Percentiles rank a stretch among this genome's conserved stretches.
phyloP scores from a whole-genome alignment of 2,113 vertebrate species.

The Turdus rufiventris region DNA sequence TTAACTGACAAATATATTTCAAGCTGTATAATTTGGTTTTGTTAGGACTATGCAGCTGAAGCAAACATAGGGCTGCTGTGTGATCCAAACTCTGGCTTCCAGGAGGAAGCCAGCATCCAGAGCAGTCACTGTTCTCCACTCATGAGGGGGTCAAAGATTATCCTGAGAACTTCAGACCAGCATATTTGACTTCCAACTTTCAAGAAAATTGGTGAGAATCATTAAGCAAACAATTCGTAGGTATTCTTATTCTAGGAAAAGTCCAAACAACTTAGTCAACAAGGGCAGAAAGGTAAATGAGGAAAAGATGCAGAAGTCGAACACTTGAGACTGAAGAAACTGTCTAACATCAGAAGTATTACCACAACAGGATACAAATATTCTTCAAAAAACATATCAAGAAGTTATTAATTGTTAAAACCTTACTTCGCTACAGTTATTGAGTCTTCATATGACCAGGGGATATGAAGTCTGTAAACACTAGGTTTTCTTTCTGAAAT shows the following conservation, averaged over 20 bases:
- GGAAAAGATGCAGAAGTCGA: not conserved
- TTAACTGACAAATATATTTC: not conserved
- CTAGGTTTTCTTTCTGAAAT: conserved; percentile 81
- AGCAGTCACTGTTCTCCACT: not conserved
- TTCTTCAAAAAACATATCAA: not conserved
- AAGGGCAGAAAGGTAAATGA: not conserved
- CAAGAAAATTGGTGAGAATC: not conserved
- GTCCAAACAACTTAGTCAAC: not conserved
- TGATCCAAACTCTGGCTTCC: not conserved
- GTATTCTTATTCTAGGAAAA: not conserved
- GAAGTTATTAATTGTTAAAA: not conserved
- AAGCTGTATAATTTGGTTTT: not conserved
- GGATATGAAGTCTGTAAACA: conserved; percentile 86
- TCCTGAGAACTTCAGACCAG: not conserved
- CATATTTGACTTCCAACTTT: not conserved
- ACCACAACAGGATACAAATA: not conserved
- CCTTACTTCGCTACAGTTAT: conserved; percentile 82
- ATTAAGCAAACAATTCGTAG: not conserved
- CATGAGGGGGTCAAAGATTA: not conserved
- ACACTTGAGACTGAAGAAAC: not conserved
- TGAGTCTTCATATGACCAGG: conserved; percentile 93
- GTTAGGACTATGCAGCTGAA: not conserved
- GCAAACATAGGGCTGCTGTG: not conserved
- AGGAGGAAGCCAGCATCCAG: not conserved
- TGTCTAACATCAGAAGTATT: not conserved